Percentiles rank a stretch among this genome's conserved stretches.
Conservation (phyloP, 2,797 vertebrate species). For the Megalops cyprinoides region DNA sequence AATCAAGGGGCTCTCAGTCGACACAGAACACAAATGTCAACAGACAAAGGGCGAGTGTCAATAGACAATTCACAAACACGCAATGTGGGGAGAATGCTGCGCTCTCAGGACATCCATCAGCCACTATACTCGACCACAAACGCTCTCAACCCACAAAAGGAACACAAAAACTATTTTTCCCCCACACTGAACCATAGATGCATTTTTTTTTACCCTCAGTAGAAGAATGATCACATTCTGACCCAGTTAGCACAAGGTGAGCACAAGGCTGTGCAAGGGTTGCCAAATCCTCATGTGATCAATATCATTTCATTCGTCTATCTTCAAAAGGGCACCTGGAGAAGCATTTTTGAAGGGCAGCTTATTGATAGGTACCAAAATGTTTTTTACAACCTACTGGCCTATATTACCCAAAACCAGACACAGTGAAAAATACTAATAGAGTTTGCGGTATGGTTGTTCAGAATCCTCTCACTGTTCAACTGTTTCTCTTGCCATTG, state of each 20-base stretch:
- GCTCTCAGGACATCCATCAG: constrained; percentile 2
- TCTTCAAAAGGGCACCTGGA: neutral
- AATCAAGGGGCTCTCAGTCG: too few species aligned
- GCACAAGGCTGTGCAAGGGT: too few species aligned
- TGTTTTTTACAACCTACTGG: neutral
- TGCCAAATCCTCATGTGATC: neutral
- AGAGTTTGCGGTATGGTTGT: too few species aligned
- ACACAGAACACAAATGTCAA: too few species aligned
- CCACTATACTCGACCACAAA: too few species aligned
- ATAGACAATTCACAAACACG: neutral
- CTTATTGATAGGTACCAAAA: neutral
- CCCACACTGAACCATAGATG: neutral
- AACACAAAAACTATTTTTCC: neutral
- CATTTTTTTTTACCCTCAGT: neutral
- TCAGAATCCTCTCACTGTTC: too few species aligned
- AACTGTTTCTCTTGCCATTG: too few species aligned
- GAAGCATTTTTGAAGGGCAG: neutral
- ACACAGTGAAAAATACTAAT: too few species aligned
- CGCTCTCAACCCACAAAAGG: too few species aligned
- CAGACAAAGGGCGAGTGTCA: neutral
- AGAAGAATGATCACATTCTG: constrained; percentile 2
- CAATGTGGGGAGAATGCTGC: neutral
- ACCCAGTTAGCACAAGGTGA: constrained; percentile 11
- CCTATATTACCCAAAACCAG: too few species aligned
- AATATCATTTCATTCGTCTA: neutral